A percentile compares a stretch with the other conserved stretches of the same genome.
Conservation (phyloP, 2,888 invertebrate species). For the Acronicta alni region DNA sequence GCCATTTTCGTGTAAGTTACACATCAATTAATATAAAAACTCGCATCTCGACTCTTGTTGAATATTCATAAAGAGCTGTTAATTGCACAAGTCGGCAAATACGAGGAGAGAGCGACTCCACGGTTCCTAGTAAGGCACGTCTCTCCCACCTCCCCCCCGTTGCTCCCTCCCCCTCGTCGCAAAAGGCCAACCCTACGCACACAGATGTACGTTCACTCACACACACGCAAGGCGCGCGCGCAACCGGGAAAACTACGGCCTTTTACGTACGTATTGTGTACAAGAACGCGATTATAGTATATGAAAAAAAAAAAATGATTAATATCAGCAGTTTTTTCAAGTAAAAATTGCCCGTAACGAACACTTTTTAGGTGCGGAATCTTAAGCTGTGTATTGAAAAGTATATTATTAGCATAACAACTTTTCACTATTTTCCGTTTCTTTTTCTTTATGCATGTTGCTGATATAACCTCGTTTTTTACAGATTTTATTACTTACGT, state of each 20-base stretch:
- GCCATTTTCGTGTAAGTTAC: slow-evolving; percentile 74
- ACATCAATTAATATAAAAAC: slow-evolving; percentile 86
- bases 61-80: slow-evolving; percentile 89
- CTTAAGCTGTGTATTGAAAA: too few relatives aligned
- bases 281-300: slow-evolving; percentile 78
- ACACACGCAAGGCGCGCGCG: slow-evolving; percentile 78
- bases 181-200: slow-evolving; percentile 83
- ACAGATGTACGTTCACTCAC: slow-evolving; percentile 65
- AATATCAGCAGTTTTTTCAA: slow-evolving; percentile 12
- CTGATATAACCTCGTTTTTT: too few relatives aligned
- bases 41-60: slow-evolving; percentile 79
- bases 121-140: slow-evolving; percentile 76
- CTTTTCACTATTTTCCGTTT: too few relatives aligned
- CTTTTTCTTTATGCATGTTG: too few relatives aligned
- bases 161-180: slow-evolving; percentile 61
- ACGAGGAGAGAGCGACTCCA: slow-evolving; percentile 82
- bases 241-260: slow-evolving; percentile 87
- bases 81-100: slow-evolving; percentile 88
- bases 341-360: background rate
- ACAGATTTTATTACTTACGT: too few relatives aligned
- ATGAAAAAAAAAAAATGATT: slow-evolving; percentile 52
- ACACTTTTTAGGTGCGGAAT: background rate
- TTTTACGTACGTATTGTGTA: slow-evolving; percentile 88
- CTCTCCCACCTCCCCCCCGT: slow-evolving; percentile 62
- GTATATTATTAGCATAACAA: too few relatives aligned